Evolutionary conservation across 2,797 vertebrate species (phyloP).

Genomic region (Mormyrus proboscirostris): DNA sequence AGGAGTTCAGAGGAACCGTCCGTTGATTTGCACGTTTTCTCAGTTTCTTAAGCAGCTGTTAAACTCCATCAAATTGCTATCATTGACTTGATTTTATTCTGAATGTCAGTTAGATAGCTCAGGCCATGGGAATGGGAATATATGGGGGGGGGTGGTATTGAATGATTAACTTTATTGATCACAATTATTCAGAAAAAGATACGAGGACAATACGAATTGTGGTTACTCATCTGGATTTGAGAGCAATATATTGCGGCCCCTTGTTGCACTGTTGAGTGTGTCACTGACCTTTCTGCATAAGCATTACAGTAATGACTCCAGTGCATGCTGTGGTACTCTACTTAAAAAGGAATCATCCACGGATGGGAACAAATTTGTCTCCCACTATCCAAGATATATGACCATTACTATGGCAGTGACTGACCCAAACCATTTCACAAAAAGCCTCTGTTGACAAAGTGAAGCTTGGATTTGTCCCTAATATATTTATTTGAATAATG

Average conservation of each 20-base stretch:
- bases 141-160: neutral
- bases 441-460: neutral
- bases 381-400: neutral
- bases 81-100: neutral
- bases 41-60: neutral
- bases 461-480: neutral
- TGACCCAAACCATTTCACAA: neutral
- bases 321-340: neutral
- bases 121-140: neutral
- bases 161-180: neutral
- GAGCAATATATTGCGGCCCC: neutral
- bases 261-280: neutral
- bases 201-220: neutral
- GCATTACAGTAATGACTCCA: neutral
- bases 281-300: neutral
- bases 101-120: neutral
- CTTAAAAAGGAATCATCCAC: neutral
- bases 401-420: neutral
- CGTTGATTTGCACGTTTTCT: neutral
- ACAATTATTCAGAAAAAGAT: neutral
- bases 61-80: neutral
- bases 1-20: constrained; percentile 1
- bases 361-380: neutral
- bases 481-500: neutral
- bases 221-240: neutral